phyloP scores from a whole-genome alignment of 2,888 invertebrate genomes.

The Drosophila planitibia region DNA sequence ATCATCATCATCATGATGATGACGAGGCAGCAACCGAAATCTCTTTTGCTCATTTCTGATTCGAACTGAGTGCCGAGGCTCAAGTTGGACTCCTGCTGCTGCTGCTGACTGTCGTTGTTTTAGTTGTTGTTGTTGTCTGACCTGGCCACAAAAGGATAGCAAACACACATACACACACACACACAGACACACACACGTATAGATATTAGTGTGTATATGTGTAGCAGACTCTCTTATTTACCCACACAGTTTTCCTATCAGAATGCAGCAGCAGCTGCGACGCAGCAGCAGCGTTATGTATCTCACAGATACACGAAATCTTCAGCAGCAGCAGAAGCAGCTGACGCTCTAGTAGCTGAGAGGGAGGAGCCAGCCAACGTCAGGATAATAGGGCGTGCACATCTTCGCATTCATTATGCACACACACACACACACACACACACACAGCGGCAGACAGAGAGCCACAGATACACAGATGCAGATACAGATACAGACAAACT shows the following conservation, averaged over 20 bases:
- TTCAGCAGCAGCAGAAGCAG: constrained; percentile 10
- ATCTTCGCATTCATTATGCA: constrained; percentile 83
- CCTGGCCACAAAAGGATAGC: constrained; percentile 66
- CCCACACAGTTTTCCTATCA: constrained; percentile 56
- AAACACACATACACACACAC: constrained; percentile 28
- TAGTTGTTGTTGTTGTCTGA: constrained; percentile 46
- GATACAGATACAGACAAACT: constrained; percentile 52
- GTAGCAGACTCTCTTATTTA: constrained; percentile 46
- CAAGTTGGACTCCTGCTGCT: constrained; percentile 44
- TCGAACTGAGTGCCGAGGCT: constrained; percentile 55
- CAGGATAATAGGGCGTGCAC: constrained; percentile 85
- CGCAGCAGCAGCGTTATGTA: constrained; percentile 52
- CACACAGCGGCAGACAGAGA: constrained; percentile 29
- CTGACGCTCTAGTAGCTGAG: not conserved
- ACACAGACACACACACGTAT: not conserved
- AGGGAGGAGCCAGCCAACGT: constrained; percentile 70
- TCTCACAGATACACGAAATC: constrained; percentile 72
- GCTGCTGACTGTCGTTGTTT: constrained; percentile 4
- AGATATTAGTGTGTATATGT: constrained; percentile 15
- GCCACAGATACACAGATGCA: constrained; percentile 47
- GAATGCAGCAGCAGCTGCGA: constrained; percentile 47
- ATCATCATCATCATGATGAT: constrained; percentile 14
- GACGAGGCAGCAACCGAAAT: constrained; percentile 23
- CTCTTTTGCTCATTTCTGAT: constrained; percentile 58
- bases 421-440: constrained; percentile 48